Evolutionary conservation across 2,888 invertebrate species (phyloP).

Genomic region (Drosophila nigricruria): DNA sequence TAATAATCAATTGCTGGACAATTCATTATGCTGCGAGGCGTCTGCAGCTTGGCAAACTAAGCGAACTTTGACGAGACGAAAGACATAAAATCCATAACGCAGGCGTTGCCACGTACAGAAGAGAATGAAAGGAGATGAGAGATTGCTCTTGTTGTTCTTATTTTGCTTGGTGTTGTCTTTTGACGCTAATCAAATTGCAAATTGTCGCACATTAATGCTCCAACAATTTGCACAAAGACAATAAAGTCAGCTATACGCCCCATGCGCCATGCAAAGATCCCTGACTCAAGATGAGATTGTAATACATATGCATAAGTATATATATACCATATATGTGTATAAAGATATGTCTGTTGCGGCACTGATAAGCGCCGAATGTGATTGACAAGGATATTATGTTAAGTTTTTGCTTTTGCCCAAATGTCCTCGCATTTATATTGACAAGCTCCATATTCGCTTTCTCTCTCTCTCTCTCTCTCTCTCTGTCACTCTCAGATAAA

Average conservation of each 20-base stretch:
- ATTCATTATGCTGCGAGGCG: constrained; percentile 59
- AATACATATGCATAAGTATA: neutral
- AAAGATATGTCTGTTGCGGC: constrained; percentile 30
- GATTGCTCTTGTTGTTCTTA: neutral
- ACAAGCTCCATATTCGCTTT: neutral
- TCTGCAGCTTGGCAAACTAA: constrained; percentile 45
- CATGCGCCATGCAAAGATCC: neutral
- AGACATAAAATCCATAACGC: constrained; percentile 44
- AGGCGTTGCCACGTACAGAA: constrained; percentile 35
- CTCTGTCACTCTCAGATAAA: neutral
- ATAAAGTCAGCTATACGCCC: constrained; percentile 43
- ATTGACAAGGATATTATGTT: constrained; percentile 38
- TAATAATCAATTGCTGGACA: constrained; percentile 45
- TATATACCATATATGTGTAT: neutral
- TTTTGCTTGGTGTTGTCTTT: constrained; percentile 3
- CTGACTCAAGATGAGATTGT: constrained; percentile 11
- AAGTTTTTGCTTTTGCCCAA: constrained; percentile 26
- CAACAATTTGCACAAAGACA: constrained; percentile 55
- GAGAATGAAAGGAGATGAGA: neutral
- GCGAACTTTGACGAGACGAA: constrained; percentile 42
- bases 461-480: neutral
- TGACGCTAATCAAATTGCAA: constrained; percentile 57
- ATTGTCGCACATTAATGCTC: constrained; percentile 52
- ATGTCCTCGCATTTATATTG: constrained; percentile 1
- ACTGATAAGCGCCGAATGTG: constrained; percentile 39